Evolutionary conservation across 2,113 vertebrate genomes (phyloP), one percentile per base, ranked within the genome.

Genomic region (Desmodus rotundus): DNA sequence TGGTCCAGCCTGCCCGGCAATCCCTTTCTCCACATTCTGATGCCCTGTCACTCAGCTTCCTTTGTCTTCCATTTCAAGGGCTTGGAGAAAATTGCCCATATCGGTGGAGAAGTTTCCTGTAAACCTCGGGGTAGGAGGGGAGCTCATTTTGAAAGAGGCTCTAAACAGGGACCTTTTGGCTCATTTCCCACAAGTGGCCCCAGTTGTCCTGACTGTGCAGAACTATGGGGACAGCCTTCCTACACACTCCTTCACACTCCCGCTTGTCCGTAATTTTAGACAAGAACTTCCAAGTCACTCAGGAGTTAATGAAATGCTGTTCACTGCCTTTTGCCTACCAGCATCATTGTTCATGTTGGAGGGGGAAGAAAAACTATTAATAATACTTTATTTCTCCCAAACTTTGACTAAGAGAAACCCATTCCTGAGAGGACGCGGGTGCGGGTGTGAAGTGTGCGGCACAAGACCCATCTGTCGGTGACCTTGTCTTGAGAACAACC

Each of bases 41-140:
- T 26, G 85, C 73, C 67, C 88, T 83, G 93, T 96, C 97, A 97
- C 41, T 94, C 96, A 91, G 67, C 54, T 50, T 43, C 94, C 87
- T 98, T 96, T 95, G 94, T 95, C 78, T 92, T 74, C 89, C 63
- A 47, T 97, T 97, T 88, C 88, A 86, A 97, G 94, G 73, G 82
- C 86, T 94, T 72, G 54, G 85, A 80, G 65, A 52, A 95, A 94
- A 95, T 63, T 74, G 96, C 56, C 78, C 45, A 74, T 13, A n/a
- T 96, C 82, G 8, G 5, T 67, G 72, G 56, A 94, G 91, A 95
- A 91, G 96, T 95, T 92, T 83, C 63, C 93, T 94, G 31, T 87
- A 95, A 94, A 94, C 63, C 94, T 91, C 9, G 0, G 54, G 82
- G 43, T 82, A 61, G 56, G 94, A 94, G 83, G 78, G 77, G 54